Evolutionary conservation across 2,888 invertebrate species (phyloP), one percentile per base, ranked within the genome.

Genomic region (Eilema sororculum): DNA sequence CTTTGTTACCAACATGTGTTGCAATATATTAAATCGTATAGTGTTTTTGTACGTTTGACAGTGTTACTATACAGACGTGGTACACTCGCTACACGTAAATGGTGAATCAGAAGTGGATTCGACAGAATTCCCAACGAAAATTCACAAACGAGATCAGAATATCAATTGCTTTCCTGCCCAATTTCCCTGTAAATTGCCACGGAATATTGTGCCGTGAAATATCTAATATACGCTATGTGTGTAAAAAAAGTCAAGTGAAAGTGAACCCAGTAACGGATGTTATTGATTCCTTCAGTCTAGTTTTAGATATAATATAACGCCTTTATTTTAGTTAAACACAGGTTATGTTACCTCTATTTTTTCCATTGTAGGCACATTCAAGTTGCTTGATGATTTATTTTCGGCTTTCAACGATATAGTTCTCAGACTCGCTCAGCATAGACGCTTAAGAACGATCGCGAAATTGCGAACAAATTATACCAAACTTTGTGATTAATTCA

Each of bases 141-240:
- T 91, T 90, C 89, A 86, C 87, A 87, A 89, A 92, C 93, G 91
- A 88, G 91, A 90, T 89, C 89, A 83, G 93, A 93, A 93, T 94
- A 93, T 92, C 93, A 94, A 94, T 93, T 89, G 91, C 87, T 89
- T 87, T 88, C 88, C 90, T 88, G 90, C 87, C 90, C 92, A 93
- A 93, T 92, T 93, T 93, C 89, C 92, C 89, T 89, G 89, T 85
- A 92, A 92, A 93, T 92, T 91, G 93, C 90, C 85, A 89, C 87
- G 86, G 90, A 90, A 93, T 91, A 91, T 93, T 91, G 90, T 91
- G 82, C 87, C 88, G 86, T 86, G 87, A 89, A 90, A 86, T 89
- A 87, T 89, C 87, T 89, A 89, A 90, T 91, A 93, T 93, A 82
- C 78, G 76, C 87, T 86, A 87, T 83, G 84, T 87, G 86, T 85